A percentile compares a stretch with the other conserved stretches of the same genome.
Evolutionary conservation across 2,113 vertebrate species (phyloP).

Genomic region (Seriola quinqueradiata): DNA sequence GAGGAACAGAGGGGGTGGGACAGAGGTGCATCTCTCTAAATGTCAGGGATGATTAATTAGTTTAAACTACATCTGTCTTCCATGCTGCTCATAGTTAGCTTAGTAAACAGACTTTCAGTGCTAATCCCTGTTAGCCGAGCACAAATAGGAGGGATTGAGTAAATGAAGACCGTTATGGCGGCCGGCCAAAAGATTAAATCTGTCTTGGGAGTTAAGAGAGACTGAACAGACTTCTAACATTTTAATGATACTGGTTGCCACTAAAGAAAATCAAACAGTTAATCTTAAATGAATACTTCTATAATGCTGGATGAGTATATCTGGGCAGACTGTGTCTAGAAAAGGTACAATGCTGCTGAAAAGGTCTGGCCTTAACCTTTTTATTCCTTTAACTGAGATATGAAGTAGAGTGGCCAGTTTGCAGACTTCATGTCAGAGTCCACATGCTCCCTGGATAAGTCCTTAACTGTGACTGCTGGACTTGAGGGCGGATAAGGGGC

Average conservation of each 20-base stretch:
- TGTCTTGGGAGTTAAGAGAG: conserved; percentile 34
- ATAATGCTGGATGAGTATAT: not conserved
- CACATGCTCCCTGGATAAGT: not conserved
- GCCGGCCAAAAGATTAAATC: conserved; percentile 45
- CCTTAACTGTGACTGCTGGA: conserved; percentile 28
- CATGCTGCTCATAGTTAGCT: conserved; percentile 59
- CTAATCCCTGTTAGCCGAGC: conserved; percentile 59
- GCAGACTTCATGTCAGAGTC: conserved; percentile 10
- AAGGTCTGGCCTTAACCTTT: not conserved
- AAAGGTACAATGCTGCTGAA: not conserved
- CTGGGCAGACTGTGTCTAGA: too few species aligned
- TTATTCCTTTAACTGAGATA: conserved; percentile 11
- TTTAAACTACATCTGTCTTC: conserved; percentile 62
- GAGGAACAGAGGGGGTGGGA: conserved; percentile 13
- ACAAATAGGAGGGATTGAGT: conserved; percentile 47
- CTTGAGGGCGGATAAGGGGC: conserved; percentile 25
- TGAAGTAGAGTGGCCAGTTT: not conserved
- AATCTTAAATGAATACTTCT: not conserved
- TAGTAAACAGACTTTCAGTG: conserved; percentile 46
- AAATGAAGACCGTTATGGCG: conserved; percentile 45
- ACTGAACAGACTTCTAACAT: not conserved
- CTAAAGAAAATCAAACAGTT: not conserved
- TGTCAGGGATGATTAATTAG: conserved; percentile 66
- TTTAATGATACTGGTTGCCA: not conserved
- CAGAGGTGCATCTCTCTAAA: conserved; percentile 52